Evolutionary conservation across 2,113 vertebrate species (phyloP).

Genomic region (Heteronetta atricapilla): DNA sequence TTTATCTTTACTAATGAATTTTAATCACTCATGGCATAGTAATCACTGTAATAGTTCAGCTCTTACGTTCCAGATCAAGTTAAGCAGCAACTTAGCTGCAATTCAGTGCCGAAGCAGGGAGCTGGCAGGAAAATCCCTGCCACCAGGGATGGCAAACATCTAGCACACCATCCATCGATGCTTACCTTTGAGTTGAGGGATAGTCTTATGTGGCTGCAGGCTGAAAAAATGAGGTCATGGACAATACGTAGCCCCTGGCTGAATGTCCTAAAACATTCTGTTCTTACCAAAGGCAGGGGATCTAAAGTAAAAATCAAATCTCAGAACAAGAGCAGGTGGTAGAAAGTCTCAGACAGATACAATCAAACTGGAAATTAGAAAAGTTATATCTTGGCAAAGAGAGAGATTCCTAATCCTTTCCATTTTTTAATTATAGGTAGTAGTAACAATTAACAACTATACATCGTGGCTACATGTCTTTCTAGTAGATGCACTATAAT

Average conservation of each 20-base stretch:
- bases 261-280: neutral
- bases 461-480: neutral
- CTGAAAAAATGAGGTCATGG: neutral
- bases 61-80: neutral
- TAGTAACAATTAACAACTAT: neutral
- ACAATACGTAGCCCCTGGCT: neutral
- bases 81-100: neutral
- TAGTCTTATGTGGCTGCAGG: fast-evolving
- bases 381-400: neutral
- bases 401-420: neutral
- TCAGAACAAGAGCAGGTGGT: neutral
- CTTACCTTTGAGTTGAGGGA: neutral
- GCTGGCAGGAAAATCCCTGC: neutral
- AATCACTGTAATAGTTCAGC: neutral
- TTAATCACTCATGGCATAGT: neutral
- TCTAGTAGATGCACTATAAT: neutral
- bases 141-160: fast-evolving
- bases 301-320: neutral
- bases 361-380: neutral
- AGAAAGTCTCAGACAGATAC: neutral
- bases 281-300: neutral
- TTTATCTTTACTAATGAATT: neutral
- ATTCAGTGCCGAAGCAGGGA: neutral
- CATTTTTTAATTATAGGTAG: neutral
- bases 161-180: fast-evolving